A percentile compares a stretch with the other conserved stretches of the same genome.
Evolutionary conservation across 2,113 vertebrate species (phyloP).

Genomic region (Gambusia affinis): DNA sequence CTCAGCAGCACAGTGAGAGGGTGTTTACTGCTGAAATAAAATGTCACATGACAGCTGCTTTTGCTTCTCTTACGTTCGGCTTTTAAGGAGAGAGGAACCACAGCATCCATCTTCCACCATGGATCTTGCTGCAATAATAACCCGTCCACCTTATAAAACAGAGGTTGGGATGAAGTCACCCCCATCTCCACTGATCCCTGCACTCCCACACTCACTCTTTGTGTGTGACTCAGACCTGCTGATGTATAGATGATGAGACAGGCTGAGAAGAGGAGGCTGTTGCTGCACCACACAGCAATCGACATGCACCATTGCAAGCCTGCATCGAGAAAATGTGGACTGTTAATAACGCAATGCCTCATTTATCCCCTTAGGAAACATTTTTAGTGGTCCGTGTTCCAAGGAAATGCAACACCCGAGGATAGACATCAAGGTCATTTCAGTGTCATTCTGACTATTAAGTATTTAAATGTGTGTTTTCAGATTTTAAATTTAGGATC

Average conservation of each 20-base stretch:
- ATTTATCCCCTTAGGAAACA: conserved; percentile 44
- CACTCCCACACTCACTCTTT: conserved; percentile 60
- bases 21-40: conserved; percentile 44
- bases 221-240: conserved; percentile 70
- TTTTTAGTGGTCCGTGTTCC: conserved; percentile 23
- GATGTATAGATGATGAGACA: conserved; percentile 66
- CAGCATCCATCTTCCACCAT: conserved; percentile 49
- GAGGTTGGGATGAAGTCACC: conserved; percentile 52
- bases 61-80: conserved; percentile 37
- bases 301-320: conserved; percentile 48
- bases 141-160: conserved; percentile 59
- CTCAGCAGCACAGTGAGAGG: conserved; percentile 23
- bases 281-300: conserved; percentile 37
- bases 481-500: neutral
- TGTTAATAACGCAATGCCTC: conserved; percentile 53
- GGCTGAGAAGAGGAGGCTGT: conserved; percentile 63
- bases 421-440: conserved; percentile 23
- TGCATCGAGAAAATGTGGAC: conserved; percentile 36
- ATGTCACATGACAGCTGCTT: conserved; percentile 40
- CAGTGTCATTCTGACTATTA: conserved; percentile 2
- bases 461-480: too few species aligned
- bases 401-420: conserved; percentile 2
- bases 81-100: conserved; percentile 35
- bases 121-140: conserved; percentile 65
- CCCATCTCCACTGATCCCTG: conserved; percentile 56